Evolutionary conservation across 2,797 vertebrate species (phyloP).

Genomic region (Merluccius polli): DNA sequence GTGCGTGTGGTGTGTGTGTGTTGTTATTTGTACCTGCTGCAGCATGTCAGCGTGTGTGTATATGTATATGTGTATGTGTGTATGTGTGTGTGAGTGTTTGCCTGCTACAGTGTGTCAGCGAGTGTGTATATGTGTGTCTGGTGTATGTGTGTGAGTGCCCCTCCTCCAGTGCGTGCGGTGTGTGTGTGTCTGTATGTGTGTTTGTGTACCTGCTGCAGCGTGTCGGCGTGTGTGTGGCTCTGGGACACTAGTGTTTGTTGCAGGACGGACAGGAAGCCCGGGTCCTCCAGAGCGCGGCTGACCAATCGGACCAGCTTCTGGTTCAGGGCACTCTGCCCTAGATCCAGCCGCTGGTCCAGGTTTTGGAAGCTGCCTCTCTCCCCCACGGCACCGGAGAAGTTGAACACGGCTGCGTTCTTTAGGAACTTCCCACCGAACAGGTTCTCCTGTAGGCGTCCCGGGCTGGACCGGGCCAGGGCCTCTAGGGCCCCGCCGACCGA

Average conservation of each 20-base stretch:
- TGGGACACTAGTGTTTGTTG: constrained; percentile 48
- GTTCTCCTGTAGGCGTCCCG: constrained; percentile 82
- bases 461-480: constrained; percentile 71
- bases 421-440: constrained; percentile 93
- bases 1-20: no score
- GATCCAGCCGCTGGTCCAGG: constrained; percentile 16
- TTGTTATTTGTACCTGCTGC: no score
- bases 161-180: constrained; percentile 25
- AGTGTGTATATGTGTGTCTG: background rate
- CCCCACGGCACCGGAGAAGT: constrained; percentile 81
- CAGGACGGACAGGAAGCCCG: constrained; percentile 78
- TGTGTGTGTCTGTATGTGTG: background rate
- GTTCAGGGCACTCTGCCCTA: constrained; percentile 52
- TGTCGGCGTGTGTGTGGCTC: background rate
- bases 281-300: constrained; percentile 71
- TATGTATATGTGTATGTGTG: no score
- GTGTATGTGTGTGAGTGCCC: constrained; percentile 21
- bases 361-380: constrained; percentile 62
- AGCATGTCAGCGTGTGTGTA: no score
- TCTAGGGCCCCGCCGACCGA: constrained; percentile 75
- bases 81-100: no score
- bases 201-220: constrained; percentile 39
- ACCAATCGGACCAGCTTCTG: constrained; percentile 70
- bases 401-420: constrained; percentile 76
- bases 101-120: no score